phyloP scores from a whole-genome alignment of 2,888 invertebrate species.

The Eupeodes latifasciatus region DNA sequence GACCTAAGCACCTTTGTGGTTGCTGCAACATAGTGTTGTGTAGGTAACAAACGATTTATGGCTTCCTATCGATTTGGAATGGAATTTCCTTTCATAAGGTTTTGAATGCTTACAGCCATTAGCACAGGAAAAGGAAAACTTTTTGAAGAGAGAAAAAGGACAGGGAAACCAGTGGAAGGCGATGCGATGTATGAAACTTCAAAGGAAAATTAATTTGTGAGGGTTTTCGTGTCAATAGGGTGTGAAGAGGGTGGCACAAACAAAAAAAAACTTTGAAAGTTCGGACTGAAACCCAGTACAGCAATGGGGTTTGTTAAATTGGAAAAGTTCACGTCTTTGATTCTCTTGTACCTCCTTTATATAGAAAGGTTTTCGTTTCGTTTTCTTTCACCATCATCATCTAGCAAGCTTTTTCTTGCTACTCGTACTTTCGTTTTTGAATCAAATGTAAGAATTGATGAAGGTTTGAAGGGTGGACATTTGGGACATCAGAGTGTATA shows the following conservation, averaged over 20 bases:
- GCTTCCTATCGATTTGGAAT: constrained; percentile 48
- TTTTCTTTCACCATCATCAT: not conserved
- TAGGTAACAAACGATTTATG: constrained; percentile 54
- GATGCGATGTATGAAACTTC: constrained; percentile 47
- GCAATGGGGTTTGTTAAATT: constrained; percentile 74
- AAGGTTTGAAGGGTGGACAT: constrained; percentile 73
- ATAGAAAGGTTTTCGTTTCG: not conserved
- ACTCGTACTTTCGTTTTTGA: constrained; percentile 40
- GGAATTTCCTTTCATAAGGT: constrained; percentile 30
- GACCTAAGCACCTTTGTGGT: constrained; percentile 12
- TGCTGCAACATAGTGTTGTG: constrained; percentile 46
- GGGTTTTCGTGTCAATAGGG: constrained; percentile 74
- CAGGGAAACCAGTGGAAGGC: not conserved
- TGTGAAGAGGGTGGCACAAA: constrained; percentile 48
- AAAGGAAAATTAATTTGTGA: constrained; percentile 75
- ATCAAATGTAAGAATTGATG: constrained; percentile 59
- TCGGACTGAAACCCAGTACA: constrained; percentile 49
- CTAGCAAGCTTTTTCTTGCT: constrained; percentile 14
- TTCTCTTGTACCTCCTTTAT: constrained; percentile 17
- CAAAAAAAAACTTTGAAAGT: constrained; percentile 62
- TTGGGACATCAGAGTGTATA: constrained; percentile 48
- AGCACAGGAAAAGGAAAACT: constrained; percentile 57
- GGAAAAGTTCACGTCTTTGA: constrained; percentile 70
- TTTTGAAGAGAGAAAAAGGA: constrained; percentile 3
- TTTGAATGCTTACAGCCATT: constrained; percentile 72